These are phyloP conservation scores for Theretra japonica DNA, from an alignment of 2,888 invertebrate genomes.

Conservation along the genomic window DNA sequence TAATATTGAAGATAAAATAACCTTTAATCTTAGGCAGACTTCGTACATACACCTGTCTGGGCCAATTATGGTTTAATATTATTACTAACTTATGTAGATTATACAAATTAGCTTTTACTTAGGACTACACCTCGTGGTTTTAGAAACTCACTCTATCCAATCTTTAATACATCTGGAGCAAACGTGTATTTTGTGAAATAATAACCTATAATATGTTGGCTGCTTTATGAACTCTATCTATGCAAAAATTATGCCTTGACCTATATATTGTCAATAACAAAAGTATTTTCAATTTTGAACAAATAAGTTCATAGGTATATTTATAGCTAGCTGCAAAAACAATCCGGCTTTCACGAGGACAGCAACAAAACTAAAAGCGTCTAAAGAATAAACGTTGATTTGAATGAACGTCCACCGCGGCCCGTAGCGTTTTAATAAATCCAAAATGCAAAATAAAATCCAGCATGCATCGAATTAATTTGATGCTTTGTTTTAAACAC, in stretches of 20 bases:
- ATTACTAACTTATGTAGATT: not conserved
- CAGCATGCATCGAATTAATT: slow-evolving; percentile 68
- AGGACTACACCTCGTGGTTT: no score
- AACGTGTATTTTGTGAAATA: no score
- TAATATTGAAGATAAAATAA: not conserved
- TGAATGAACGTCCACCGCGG: slow-evolving; percentile 30
- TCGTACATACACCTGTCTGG: not conserved
- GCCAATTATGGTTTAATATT: not conserved
- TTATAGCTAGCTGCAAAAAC: not conserved
- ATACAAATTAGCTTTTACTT: no score
- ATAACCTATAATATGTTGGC: no score
- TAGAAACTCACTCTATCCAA: no score
- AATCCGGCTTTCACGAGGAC: slow-evolving; percentile 6
- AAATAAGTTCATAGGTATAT: no score
- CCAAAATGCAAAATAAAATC: slow-evolving; percentile 41
- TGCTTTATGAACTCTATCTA: no score
- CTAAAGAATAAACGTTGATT: not conserved
- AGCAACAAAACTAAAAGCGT: slow-evolving; percentile 12
- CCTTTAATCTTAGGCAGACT: not conserved
- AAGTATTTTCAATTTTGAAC: no score
- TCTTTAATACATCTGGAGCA: no score
- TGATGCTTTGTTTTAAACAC: slow-evolving; percentile 71
- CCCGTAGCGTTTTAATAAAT: slow-evolving; percentile 17
- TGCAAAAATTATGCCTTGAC: no score
- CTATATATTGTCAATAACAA: no score